Evolutionary conservation across 2,113 vertebrate species (phyloP).

Genomic region (Dipodomys spectabilis): DNA sequence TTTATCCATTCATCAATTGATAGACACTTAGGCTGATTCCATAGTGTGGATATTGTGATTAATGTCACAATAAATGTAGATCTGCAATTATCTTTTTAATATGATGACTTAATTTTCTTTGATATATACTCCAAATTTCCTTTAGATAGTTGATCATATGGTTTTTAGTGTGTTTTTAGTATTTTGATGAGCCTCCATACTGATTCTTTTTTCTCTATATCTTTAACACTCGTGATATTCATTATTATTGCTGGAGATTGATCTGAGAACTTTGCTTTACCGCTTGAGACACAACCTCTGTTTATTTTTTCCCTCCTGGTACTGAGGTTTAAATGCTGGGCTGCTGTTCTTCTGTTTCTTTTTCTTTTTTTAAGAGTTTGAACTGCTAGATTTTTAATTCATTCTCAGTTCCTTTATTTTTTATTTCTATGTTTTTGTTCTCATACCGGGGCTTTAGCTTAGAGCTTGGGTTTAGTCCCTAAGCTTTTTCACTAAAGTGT

Average conservation of each 20-base stretch:
- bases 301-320: too few species aligned
- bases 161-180: neutral
- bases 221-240: neutral
- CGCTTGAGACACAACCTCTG: too few species aligned
- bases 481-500: too few species aligned
- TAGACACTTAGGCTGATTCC: neutral
- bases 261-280: too few species aligned
- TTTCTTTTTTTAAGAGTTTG: too few species aligned
- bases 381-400: too few species aligned
- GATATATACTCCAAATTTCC: neutral
- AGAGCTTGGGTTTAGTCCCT: too few species aligned
- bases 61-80: neutral
- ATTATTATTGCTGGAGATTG: too few species aligned
- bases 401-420: too few species aligned
- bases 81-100: neutral
- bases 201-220: neutral
- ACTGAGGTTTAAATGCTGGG: neutral
- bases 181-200: neutral
- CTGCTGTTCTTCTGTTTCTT: too few species aligned
- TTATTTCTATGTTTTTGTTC: too few species aligned
- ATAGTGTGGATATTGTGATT: neutral
- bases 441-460: too few species aligned
- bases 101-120: constrained; percentile 8
- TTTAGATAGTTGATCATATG: neutral
- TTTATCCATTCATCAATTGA: neutral